Base-by-base conservation (phyloP, 2,113 vertebrate species). In the Sigmodon hispidus region DNA sequence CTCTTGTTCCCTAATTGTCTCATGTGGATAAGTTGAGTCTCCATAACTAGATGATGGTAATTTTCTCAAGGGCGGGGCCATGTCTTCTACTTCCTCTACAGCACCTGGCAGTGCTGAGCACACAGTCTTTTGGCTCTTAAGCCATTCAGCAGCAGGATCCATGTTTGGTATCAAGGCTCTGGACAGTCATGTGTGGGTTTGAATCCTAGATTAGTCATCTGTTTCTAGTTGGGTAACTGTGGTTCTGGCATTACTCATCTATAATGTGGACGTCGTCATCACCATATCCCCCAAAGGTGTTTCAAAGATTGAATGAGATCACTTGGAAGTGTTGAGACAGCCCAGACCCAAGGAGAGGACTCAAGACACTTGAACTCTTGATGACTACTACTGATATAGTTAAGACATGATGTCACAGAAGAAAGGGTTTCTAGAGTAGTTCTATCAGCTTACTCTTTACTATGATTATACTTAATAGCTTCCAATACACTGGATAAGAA, bases 21-120 rank as follows among this genome's bases (percentile, higher is more conserved):
- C 91, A 91, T 1, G 5, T 94, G 96, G 95, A 73, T 93, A 96
- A 94, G 79, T 50, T 87, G 93, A 93, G 87, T 87, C 73, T 96
- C 92, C 87, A 85, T 96, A 96, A 97, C 95, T 96, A 97, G 94
- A 95, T 7, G 94, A 95, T 7, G 1, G 73, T 45, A 48, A 96
- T 97, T 97, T 91, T 94, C 87, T 94, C 84, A 77, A 93, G 85
- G 89, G 81, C 2, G 0, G 84, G 59, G 57, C 61, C n/a, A 8
- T 65, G 36, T 61, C 55, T 89, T 75, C 57, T 36, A 75, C 50
- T 94, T 86, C 75, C 91, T 95, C 83, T 65, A 57, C 70, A 63
- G 89, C 73, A 96, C 91, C 90, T 89, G 75, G 89, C 50, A 73
- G 52, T 65, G 59, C 36, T 63, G 45, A 40, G 73, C n/a, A 94